A percentile compares a stretch with the other conserved stretches of the same genome.
Evolutionary conservation across 1,140 invertebrate genomes (phyloP).

Genomic region (Acyrthosiphon pisum): DNA sequence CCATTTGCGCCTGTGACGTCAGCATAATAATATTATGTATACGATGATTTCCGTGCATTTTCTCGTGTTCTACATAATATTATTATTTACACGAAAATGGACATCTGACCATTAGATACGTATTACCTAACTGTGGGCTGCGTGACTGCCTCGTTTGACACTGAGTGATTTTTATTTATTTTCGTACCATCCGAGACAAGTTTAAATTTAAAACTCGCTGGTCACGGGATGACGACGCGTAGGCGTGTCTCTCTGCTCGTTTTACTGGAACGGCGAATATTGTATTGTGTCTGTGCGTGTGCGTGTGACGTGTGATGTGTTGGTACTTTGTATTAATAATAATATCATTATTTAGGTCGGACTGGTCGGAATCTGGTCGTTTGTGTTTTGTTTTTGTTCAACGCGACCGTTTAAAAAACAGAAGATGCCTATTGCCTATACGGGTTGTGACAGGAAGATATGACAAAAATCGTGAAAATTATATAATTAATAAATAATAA

Average conservation of each 20-base stretch:
- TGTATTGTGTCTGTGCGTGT: neutral
- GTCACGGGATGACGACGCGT: neutral
- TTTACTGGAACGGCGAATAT: neutral
- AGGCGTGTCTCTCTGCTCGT: neutral
- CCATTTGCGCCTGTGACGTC: no score
- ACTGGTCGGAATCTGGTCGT: neutral
- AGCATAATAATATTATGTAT: no score
- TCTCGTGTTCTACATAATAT: neutral
- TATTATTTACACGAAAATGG: neutral
- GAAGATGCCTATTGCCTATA: neutral
- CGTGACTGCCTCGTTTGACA: neutral
- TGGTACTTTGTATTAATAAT: neutral
- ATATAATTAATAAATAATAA: no score
- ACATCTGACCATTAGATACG: neutral
- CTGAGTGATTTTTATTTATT: neutral
- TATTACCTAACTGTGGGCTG: neutral
- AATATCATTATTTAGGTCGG: neutral
- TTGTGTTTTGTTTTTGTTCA: neutral
- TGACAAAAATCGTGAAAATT: no score
- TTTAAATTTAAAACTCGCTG: slow-evolving; percentile 33
- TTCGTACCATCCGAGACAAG: neutral
- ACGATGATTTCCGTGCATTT: neutral
- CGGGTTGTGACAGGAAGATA: no score
- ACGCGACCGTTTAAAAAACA: neutral
- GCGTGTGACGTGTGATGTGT: neutral